Evolutionary conservation across 2,797 vertebrate genomes (phyloP), one percentile per base, ranked within the genome.

Genomic region (Mormyrus hasselquistii): DNA sequence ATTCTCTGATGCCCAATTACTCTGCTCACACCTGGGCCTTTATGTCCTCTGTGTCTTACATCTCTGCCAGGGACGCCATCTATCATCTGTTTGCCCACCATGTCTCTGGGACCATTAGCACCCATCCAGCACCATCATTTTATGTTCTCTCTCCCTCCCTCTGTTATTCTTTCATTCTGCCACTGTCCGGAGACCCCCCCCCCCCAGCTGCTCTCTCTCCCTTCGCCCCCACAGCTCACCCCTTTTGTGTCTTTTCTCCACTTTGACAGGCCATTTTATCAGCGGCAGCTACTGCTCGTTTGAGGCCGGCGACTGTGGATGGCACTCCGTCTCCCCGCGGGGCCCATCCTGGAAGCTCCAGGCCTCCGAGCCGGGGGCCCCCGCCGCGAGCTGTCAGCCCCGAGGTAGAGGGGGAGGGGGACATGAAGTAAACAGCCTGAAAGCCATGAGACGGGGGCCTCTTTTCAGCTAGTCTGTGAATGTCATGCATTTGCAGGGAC

Each of bases 221-320:
- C 29, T 9, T 88, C 44, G n/a, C 52, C 47, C 10, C 44, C 87
- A 5, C 55, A 49, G 0, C 14, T 89, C 87, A 91, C 91, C 65
- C 89, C 86, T 92, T 90, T 85, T 91, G 76, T 92, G 88, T 91
- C 88, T 12, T 38, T 59, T 59, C 41, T 44, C 49, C 53, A 4
- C 5, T 55, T 25, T 41, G 92, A 52, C 94, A 99, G 98, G 95
- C 92, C 95, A 93, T 85, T 98, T 99, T 79, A 97, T 98, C 89
- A 94, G 95, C 89, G 98, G 98, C 82, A 98, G 97, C 94, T 98
- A 99, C 93, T 99, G 98, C 90, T 96, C 97, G 0, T 99, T 99
- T 90, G 97, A 99, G 92, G 96, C 97, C 10, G 96, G 95, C 1
- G 96, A 97, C 88, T 99, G 98, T 89, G 95, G 97, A 89, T 99